phyloP scores from a whole-genome alignment of 2,797 vertebrate genomes.

The Prionace glauca region DNA sequence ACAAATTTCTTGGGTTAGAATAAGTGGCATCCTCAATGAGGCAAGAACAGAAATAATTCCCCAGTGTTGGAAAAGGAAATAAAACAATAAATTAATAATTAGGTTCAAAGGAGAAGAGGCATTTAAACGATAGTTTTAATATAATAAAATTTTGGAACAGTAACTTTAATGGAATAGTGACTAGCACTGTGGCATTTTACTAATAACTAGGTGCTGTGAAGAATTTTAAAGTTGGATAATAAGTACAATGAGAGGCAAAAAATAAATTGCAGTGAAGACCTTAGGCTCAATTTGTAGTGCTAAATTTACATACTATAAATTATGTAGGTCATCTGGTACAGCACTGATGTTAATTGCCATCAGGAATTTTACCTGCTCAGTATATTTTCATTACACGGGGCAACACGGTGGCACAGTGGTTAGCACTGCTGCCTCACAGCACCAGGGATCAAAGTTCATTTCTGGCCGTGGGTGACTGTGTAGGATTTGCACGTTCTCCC shows the following conservation, averaged over 20 bases:
- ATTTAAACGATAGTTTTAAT: not conserved
- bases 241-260: not conserved
- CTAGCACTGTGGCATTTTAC: not conserved
- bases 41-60: not conserved
- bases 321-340: not conserved
- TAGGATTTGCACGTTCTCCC: too few species aligned
- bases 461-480: too few species aligned
- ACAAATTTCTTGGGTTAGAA: not conserved
- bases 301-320: not conserved
- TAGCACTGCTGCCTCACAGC: too few species aligned
- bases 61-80: not conserved
- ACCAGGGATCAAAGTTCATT: too few species aligned
- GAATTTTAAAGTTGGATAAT: not conserved
- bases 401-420: too few species aligned
- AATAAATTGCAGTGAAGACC: not conserved
- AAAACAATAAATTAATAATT: not conserved
- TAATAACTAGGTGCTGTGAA: not conserved
- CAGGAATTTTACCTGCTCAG: not conserved
- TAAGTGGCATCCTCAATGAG: not conserved
- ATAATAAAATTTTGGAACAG: not conserved
- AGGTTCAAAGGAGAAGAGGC: not conserved
- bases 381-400: not conserved
- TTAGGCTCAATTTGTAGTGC: not conserved
- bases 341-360: not conserved
- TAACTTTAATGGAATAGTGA: not conserved